phyloP scores from a whole-genome alignment of 1,140 invertebrate genomes.

The Drosophila parabipectinata region DNA sequence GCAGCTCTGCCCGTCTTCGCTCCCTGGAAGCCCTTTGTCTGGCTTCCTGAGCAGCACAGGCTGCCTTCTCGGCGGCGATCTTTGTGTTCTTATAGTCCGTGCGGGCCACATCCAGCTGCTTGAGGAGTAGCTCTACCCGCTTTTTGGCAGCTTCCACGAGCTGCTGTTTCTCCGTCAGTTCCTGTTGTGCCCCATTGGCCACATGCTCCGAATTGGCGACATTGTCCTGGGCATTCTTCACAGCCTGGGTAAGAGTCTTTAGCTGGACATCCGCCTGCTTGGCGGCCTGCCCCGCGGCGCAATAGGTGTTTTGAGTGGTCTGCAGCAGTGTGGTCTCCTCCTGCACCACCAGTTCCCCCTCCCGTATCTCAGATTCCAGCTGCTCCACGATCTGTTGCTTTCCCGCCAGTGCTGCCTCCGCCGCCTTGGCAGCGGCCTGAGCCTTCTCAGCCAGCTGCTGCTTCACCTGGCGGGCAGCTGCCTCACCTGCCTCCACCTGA shows the following conservation, averaged over 20 bases:
- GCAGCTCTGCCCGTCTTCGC: conserved; percentile 37
- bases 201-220: conserved; percentile 86
- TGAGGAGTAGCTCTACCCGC: conserved; percentile 86
- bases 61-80: conserved; percentile 86
- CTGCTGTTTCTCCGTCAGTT: conserved; percentile 86
- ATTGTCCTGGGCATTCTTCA: conserved; percentile 84
- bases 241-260: conserved; percentile 25
- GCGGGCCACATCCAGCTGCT: conserved; percentile 86
- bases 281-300: conserved; percentile 86
- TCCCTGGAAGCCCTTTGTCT: conserved; percentile 50
- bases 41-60: conserved; percentile 87
- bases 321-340: conserved; percentile 86
- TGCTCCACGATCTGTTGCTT: conserved; percentile 87
- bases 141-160: conserved; percentile 87
- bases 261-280: conserved; percentile 85
- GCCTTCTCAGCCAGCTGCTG: conserved; percentile 88
- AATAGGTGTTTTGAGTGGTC: conserved; percentile 86
- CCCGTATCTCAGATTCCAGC: conserved; percentile 86
- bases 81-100: conserved; percentile 87
- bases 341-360: conserved; percentile 87
- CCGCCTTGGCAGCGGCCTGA: conserved; percentile 87
- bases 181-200: conserved; percentile 85
- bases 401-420: conserved; percentile 87
- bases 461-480: conserved; percentile 88
- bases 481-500: conserved; percentile 87